Evolutionary conservation across 2,113 vertebrate genomes (phyloP).

Genomic region (Mus musculus): DNA sequence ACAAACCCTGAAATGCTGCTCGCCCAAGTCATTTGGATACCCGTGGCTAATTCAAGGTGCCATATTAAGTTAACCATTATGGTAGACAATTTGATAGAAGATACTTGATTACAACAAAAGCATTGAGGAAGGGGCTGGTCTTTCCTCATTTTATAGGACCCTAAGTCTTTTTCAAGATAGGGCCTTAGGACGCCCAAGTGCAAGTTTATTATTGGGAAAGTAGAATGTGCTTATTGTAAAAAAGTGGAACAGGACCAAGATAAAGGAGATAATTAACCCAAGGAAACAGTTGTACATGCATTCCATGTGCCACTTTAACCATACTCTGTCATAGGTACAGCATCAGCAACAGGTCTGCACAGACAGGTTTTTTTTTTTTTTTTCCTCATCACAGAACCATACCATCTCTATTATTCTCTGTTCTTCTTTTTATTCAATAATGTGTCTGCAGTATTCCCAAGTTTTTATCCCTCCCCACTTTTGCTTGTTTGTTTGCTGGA

Average conservation of each 20-base stretch:
- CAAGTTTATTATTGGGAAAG: background rate
- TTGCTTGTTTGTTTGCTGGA: background rate
- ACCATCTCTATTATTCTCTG: background rate
- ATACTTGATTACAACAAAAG: conserved; percentile 5
- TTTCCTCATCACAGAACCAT: background rate
- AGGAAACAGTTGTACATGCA: background rate
- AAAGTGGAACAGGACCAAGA: conserved; percentile 24
- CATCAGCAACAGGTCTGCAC: no score
- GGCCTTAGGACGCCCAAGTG: background rate
- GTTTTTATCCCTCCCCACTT: background rate
- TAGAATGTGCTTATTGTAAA: conserved; percentile 13
- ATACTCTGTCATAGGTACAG: background rate
- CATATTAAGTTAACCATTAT: background rate
- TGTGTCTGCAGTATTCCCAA: background rate
- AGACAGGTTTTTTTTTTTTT: background rate
- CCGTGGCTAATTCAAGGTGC: background rate
- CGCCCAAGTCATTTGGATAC: background rate
- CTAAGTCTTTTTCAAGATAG: conserved; percentile 20
- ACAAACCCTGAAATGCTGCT: background rate
- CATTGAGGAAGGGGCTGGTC: background rate
- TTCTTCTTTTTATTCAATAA: background rate
- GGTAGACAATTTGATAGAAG: background rate
- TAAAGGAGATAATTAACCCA: background rate
- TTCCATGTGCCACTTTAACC: background rate
- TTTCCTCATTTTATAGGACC: background rate